These are phyloP conservation scores for Penelope pileata DNA, from an alignment of 2,113 vertebrate genomes.

Conservation along the genomic window DNA sequence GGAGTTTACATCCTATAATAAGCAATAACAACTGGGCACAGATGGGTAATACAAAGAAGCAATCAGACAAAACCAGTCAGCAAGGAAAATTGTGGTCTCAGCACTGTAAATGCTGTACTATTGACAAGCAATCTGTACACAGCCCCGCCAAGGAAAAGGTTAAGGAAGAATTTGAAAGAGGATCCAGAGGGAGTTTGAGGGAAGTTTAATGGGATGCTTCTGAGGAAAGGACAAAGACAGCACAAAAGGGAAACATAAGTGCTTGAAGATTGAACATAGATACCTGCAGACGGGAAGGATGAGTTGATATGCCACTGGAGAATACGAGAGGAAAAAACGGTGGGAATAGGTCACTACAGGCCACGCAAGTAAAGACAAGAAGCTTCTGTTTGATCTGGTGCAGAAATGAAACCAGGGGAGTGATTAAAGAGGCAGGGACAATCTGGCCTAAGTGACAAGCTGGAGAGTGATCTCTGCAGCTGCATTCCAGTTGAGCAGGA, in stretches of 20 bases:
- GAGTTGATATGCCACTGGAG: constrained; percentile 1
- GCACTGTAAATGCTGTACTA: not conserved
- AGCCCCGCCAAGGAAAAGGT: constrained; percentile 19
- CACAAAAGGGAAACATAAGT: constrained; percentile 1
- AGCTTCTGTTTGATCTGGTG: not conserved
- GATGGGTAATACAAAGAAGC: not conserved
- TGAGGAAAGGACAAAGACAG: constrained; percentile 31
- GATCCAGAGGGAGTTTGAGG: not conserved
- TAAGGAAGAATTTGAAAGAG: constrained; percentile 30
- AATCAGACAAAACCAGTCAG: not conserved
- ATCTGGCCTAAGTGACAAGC: not conserved
- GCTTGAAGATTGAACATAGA: constrained; percentile 10
- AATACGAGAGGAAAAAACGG: not conserved
- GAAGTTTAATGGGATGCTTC: constrained; percentile 44
- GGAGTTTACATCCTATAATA: not conserved
- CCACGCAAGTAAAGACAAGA: constrained; percentile 9
- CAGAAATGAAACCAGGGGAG: constrained; percentile 4
- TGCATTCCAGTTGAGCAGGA: not conserved
- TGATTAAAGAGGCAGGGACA: not conserved
- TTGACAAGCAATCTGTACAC: not conserved
- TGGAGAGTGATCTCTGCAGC: constrained; percentile 12
- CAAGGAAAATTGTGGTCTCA: not conserved
- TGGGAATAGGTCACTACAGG: not conserved
- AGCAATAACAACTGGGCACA: not conserved
- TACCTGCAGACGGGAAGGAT: not conserved